Conservation (phyloP, 2,888 invertebrate genomes). For the Molorchus minor region DNA sequence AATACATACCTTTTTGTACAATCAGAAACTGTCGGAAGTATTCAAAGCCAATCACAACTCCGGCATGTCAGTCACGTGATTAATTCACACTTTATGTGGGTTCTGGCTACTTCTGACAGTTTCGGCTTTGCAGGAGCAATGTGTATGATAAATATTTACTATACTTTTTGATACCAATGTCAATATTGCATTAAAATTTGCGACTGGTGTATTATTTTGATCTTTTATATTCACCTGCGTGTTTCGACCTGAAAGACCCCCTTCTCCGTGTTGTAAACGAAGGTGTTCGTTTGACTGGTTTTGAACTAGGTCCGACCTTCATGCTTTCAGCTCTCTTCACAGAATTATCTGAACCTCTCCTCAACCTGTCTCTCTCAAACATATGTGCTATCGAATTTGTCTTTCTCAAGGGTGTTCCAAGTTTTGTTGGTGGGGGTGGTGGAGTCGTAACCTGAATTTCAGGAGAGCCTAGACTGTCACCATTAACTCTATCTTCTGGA, state of each 20-base stretch:
- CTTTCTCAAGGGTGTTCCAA: constrained; percentile 63
- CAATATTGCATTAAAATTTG: too few relatives aligned
- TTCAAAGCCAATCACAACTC: too few relatives aligned
- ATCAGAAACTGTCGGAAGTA: too few relatives aligned
- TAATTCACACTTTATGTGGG: too few relatives aligned
- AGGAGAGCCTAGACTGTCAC: constrained; percentile 2
- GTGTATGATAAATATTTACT: too few relatives aligned
- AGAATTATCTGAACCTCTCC: constrained; percentile 67
- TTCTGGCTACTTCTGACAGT: too few relatives aligned
- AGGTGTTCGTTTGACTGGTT: constrained; percentile 89
- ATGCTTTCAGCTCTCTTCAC: constrained; percentile 91
- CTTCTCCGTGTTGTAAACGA: constrained; percentile 93
- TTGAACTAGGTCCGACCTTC: constrained; percentile 72
- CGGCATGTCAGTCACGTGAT: too few relatives aligned
- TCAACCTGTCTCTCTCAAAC: constrained; percentile 66
- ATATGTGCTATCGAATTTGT: constrained; percentile 69
- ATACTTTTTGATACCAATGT: too few relatives aligned
- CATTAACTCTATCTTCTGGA: constrained; percentile 38
- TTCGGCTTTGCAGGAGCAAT: too few relatives aligned
- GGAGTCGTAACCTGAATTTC: constrained; percentile 25
- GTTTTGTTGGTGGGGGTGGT: constrained; percentile 50
- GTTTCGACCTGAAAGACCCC: constrained; percentile 83
- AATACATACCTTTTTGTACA: too few relatives aligned
- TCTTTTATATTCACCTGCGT: too few relatives aligned
- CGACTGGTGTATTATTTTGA: too few relatives aligned